Conservation (phyloP, 30 jellyfish, hydroid and myxozoan genomes). For the Aurelia sp. region DNA sequence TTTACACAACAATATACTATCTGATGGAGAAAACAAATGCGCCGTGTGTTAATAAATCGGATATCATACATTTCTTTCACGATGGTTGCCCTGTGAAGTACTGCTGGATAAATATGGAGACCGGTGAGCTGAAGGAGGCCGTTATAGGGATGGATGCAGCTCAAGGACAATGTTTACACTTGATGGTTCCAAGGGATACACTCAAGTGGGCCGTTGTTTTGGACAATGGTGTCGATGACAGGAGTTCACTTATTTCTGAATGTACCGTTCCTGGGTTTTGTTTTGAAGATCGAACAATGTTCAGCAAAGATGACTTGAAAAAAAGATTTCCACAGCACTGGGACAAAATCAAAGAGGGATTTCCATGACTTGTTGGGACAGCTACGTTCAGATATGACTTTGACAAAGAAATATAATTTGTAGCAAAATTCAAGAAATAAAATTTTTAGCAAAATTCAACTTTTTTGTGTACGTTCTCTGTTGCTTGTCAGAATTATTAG, state of each 20-base stretch:
- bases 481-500: too few species aligned
- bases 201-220: constrained; percentile 59
- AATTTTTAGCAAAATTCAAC: neutral
- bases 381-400: neutral
- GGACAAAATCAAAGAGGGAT: constrained; percentile 41
- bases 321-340: constrained; percentile 42
- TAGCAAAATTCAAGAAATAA: neutral
- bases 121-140: constrained; percentile 28
- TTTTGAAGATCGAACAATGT: constrained; percentile 29
- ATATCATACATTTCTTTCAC: constrained; percentile 35
- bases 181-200: constrained; percentile 40
- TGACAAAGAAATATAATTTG: neutral
- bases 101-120: constrained; percentile 43
- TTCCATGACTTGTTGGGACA: neutral
- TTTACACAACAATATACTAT: constrained; percentile 46
- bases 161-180: constrained; percentile 36
- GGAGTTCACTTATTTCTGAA: constrained; percentile 37
- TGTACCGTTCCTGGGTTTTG: constrained; percentile 54
- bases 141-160: constrained; percentile 12
- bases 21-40: constrained; percentile 36
- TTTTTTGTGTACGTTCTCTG: too few species aligned
- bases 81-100: constrained; percentile 58
- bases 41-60: constrained; percentile 36
- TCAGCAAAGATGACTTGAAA: constrained; percentile 37
- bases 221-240: constrained; percentile 37